Percentiles rank a stretch among this genome's conserved stretches.
phyloP scores from a whole-genome alignment of 2,888 invertebrate species.

The Apodemia zela region DNA sequence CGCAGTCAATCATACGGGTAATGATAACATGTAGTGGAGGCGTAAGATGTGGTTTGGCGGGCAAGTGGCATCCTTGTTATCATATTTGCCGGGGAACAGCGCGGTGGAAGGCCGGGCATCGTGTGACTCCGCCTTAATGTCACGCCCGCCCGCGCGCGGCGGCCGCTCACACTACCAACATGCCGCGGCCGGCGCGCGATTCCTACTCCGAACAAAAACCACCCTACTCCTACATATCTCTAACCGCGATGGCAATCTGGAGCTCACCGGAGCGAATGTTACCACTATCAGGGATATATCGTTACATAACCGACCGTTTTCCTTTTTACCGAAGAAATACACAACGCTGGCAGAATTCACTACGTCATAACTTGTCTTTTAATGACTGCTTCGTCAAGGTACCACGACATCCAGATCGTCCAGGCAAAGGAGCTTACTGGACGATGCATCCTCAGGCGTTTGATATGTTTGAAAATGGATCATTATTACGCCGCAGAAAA shows the following conservation, averaged over 20 bases:
- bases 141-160: slow-evolving; percentile 47
- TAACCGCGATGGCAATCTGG: slow-evolving; percentile 99
- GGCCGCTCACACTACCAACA: slow-evolving; percentile 91
- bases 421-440: slow-evolving; percentile 79
- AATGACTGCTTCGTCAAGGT: slow-evolving; percentile 97
- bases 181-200: slow-evolving; percentile 95
- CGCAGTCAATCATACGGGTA: slow-evolving; percentile 69
- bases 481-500: slow-evolving; percentile 87
- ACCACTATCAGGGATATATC: slow-evolving; percentile 86
- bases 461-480: slow-evolving; percentile 92
- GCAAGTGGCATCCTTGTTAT: slow-evolving; percentile 73
- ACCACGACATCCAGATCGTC: slow-evolving; percentile 81
- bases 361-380: slow-evolving; percentile 95
- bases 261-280: slow-evolving; percentile 98
- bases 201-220: slow-evolving; percentile 99
- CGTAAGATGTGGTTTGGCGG: slow-evolving; percentile 61
- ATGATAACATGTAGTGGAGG: slow-evolving; percentile 55
- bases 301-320: slow-evolving; percentile 89
- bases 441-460: slow-evolving; percentile 89
- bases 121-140: slow-evolving; percentile 37
- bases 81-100: slow-evolving; percentile 48
- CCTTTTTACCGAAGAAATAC: slow-evolving; percentile 92
- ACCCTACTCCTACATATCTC: slow-evolving; percentile 98
- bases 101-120: slow-evolving; percentile 37
- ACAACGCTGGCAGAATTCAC: slow-evolving; percentile 90